These are phyloP conservation scores for Trichopoda pennipes DNA, from an alignment of 2,888 invertebrate species.

Conservation along the genomic window DNA sequence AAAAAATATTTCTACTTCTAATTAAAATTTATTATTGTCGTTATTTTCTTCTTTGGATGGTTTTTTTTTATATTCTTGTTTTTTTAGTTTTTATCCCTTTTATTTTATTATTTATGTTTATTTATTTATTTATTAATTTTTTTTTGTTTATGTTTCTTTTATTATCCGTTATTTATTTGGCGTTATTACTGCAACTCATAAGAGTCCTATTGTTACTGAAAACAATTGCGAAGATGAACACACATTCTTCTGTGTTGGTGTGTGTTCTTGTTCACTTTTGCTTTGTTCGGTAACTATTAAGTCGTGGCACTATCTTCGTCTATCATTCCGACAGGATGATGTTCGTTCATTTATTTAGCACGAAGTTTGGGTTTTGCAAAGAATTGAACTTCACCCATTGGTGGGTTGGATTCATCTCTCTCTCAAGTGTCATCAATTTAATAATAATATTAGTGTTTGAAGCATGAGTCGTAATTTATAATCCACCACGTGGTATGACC, in stretches of 20 bases:
- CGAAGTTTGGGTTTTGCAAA: constrained; percentile 67
- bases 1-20: constrained; percentile 32
- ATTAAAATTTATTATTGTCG: constrained; percentile 61
- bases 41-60: constrained; percentile 55
- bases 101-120: constrained; percentile 18
- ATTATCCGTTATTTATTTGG: constrained; percentile 60
- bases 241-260: constrained; percentile 48
- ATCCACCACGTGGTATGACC: constrained; percentile 75
- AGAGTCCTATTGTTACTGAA: constrained; percentile 78
- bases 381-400: constrained; percentile 72
- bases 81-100: constrained; percentile 40
- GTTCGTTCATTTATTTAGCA: constrained; percentile 37
- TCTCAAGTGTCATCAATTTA: constrained; percentile 22
- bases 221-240: constrained; percentile 55
- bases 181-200: constrained; percentile 72
- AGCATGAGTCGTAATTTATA: constrained; percentile 57
- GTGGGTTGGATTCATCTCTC: constrained; percentile 64
- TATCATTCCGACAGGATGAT: constrained; percentile 39
- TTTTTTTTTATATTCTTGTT: constrained; percentile 36
- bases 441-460: constrained; percentile 61
- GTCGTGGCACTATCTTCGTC: constrained; percentile 21
- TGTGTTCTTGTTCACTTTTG: constrained; percentile 51
- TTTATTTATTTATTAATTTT: too few relatives aligned
- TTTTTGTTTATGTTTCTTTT: constrained; percentile 52
- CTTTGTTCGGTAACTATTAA: constrained; percentile 48